phyloP scores from a whole-genome alignment of 2,888 invertebrate genomes.

The Yponomeuta malinellus region DNA sequence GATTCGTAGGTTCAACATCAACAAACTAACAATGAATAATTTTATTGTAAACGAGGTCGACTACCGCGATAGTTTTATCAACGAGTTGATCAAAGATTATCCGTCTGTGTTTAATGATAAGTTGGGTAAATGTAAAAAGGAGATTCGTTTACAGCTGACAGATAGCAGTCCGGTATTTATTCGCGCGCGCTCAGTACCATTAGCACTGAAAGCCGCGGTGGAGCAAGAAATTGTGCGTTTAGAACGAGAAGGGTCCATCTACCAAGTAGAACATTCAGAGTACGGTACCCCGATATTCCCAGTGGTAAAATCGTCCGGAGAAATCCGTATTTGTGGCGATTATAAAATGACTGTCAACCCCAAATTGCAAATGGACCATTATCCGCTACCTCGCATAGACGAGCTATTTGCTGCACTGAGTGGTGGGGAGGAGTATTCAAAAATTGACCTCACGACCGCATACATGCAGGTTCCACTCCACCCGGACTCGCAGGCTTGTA shows the following conservation, averaged over 20 bases:
- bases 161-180: no score
- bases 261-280: constrained; percentile 27
- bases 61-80: no score
- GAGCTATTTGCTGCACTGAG: constrained; percentile 6
- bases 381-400: constrained; percentile 16
- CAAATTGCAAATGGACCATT: constrained; percentile 17
- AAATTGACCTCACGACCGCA: constrained; percentile 16
- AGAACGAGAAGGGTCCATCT: constrained; percentile 25
- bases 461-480: constrained; percentile 13
- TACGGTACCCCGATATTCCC: constrained; percentile 25
- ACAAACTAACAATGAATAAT: no score
- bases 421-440: constrained; percentile 9
- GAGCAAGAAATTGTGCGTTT: no score
- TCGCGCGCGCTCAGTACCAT: no score
- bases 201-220: no score
- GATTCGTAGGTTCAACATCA: no score
- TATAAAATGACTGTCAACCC: constrained; percentile 20
- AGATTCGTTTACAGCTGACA: no score
- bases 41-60: no score
- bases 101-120: no score
- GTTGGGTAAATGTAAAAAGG: no score
- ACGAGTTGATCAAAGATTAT: no score
- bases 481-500: constrained; percentile 14
- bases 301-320: constrained; percentile 15
- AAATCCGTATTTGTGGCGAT: not conserved